Percentiles rank a stretch among this genome's conserved stretches.
These are phyloP conservation scores for Dasypogon diadema DNA, from an alignment of 2,888 invertebrate genomes.

Conservation along the genomic window DNA sequence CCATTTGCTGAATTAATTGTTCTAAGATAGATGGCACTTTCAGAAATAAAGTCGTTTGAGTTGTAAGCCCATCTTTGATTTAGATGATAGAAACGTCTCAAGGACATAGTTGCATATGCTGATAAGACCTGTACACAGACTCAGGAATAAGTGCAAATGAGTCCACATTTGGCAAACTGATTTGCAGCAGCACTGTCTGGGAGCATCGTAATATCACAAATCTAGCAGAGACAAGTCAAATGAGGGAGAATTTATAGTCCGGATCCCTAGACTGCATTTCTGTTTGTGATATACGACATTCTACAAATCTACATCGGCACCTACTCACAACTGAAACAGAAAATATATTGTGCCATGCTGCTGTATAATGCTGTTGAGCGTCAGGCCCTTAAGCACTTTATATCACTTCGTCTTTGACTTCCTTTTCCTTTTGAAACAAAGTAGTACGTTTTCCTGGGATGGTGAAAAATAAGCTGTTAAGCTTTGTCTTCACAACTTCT, in stretches of 20 bases:
- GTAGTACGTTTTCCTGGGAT: neutral
- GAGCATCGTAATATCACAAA: neutral
- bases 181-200: neutral
- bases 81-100: too few species aligned
- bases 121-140: too few species aligned
- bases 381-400: neutral
- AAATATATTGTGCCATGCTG: neutral
- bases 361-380: neutral
- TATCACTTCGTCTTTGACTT: slow-evolving; percentile 23
- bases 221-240: neutral
- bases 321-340: neutral
- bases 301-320: neutral
- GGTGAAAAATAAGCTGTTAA: slow-evolving; percentile 5
- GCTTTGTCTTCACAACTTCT: slow-evolving; percentile 9
- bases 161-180: slow-evolving; percentile 18
- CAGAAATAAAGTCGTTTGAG: too few species aligned
- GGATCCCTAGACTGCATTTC: neutral
- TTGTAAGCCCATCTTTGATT: too few species aligned
- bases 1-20: too few species aligned
- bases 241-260: neutral
- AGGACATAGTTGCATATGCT: too few species aligned
- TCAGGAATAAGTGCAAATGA: neutral
- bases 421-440: slow-evolving; percentile 11
- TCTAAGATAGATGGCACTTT: too few species aligned
- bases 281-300: neutral